Conservation (phyloP, 2,113 vertebrate species). For the Lethenteron reissneri region DNA sequence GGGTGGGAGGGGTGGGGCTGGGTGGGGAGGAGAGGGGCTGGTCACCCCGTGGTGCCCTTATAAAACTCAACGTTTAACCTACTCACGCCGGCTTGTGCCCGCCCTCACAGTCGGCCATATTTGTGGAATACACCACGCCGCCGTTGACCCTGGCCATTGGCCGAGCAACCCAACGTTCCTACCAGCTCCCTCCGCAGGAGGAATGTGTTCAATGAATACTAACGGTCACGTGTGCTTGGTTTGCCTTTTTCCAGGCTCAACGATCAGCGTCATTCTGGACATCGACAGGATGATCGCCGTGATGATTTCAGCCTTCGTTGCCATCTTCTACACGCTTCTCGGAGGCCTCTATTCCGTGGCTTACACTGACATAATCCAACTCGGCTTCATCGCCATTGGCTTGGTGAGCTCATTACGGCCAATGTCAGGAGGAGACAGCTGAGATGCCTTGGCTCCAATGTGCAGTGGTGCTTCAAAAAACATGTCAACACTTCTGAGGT, state of each 20-base stretch:
- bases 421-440: too few species aligned
- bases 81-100: too few species aligned
- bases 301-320: conserved; percentile 31
- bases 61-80: too few species aligned
- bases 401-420: conserved; percentile 22
- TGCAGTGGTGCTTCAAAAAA: too few species aligned
- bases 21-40: too few species aligned
- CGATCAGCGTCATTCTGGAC: conserved; percentile 40
- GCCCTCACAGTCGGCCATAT: too few species aligned
- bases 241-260: conserved; percentile 25
- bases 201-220: not conserved
- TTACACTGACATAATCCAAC: conserved; percentile 46
- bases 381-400: conserved; percentile 36
- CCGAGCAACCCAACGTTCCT: not conserved
- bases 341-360: conserved; percentile 52
- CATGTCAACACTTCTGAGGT: too few species aligned
- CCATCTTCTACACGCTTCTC: conserved; percentile 38
- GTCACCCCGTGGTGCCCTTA: too few species aligned
- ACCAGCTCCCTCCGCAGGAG: not conserved
- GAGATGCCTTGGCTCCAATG: too few species aligned
- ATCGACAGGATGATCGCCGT: conserved; percentile 29
- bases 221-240: not conserved
- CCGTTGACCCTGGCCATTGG: too few species aligned
- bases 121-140: too few species aligned
- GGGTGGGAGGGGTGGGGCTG: too few species aligned